A percentile compares a stretch with the other conserved stretches of the same genome.
Evolutionary conservation across 2,113 vertebrate species (phyloP).

Genomic region (Labeo rohita): DNA sequence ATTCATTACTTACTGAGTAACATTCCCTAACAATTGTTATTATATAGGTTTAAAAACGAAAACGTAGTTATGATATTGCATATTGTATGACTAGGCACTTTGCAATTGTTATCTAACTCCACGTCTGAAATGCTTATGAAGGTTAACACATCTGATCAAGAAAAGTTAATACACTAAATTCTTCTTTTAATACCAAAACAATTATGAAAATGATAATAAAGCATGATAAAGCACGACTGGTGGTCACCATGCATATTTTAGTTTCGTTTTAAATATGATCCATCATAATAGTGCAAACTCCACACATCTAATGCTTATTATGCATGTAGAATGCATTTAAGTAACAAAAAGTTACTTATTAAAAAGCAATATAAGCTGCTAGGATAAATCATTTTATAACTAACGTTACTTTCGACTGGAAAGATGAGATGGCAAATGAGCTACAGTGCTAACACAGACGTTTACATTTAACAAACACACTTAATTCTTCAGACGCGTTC

Average conservation of each 20-base stretch:
- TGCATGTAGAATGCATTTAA: too few relatives aligned
- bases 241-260: neutral
- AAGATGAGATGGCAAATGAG: conserved; percentile 1
- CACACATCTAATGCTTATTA: neutral
- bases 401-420: neutral
- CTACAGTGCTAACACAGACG: conserved; percentile 17
- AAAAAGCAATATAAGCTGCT: neutral
- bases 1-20: too few relatives aligned
- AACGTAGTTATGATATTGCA: neutral
- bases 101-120: neutral
- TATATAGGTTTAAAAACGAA: neutral
- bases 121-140: neutral
- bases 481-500: neutral
- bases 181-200: neutral
- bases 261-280: conserved; percentile 20
- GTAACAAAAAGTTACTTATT: neutral
- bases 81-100: neutral
- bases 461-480: neutral
- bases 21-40: neutral
- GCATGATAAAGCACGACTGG: too few relatives aligned
- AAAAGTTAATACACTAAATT: too few relatives aligned
- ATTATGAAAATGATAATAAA: neutral
- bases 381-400: neutral
- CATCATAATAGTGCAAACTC: too few relatives aligned
- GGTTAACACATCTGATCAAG: neutral